phyloP scores from a whole-genome alignment of 1,140 invertebrate species.

The Bombus turneri region DNA sequence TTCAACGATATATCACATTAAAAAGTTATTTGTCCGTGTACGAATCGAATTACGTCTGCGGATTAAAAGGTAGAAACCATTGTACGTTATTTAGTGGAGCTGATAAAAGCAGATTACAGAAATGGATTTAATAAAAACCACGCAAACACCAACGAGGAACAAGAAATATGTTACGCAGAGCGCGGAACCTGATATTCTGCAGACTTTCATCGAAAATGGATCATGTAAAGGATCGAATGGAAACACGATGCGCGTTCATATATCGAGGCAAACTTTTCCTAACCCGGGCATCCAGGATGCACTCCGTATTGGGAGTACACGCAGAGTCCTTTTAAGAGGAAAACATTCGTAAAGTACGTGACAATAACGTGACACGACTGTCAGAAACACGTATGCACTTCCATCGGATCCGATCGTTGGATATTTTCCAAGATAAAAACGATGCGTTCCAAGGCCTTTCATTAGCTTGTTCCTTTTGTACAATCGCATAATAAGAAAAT shows the following conservation, averaged over 20 bases:
- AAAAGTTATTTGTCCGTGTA: neutral
- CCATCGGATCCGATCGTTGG: constrained; percentile 21
- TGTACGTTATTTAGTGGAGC: neutral
- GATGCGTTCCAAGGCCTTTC: neutral
- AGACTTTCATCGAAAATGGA: constrained; percentile 62
- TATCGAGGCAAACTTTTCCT: constrained; percentile 58
- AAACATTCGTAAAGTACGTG: constrained; percentile 72
- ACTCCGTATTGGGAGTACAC: constrained; percentile 49
- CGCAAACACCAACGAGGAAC: neutral
- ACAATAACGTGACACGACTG: constrained; percentile 78
- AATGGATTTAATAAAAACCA: constrained; percentile 23
- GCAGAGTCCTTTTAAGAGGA: constrained; percentile 59
- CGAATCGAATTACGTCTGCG: no score
- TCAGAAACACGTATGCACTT: constrained; percentile 57
- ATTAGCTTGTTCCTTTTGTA: no score
- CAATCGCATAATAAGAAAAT: no score
- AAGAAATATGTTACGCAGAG: constrained; percentile 53
- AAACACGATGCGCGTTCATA: constrained; percentile 37
- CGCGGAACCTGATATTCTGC: constrained; percentile 58
- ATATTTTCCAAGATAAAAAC: constrained; percentile 8
- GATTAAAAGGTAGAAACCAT: neutral
- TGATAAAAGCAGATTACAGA: neutral
- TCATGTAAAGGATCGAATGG: constrained; percentile 60
- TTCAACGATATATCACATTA: neutral
- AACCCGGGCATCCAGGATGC: constrained; percentile 47